Conservation (phyloP, 2,113 vertebrate species). For the Diadophis punctatus region DNA sequence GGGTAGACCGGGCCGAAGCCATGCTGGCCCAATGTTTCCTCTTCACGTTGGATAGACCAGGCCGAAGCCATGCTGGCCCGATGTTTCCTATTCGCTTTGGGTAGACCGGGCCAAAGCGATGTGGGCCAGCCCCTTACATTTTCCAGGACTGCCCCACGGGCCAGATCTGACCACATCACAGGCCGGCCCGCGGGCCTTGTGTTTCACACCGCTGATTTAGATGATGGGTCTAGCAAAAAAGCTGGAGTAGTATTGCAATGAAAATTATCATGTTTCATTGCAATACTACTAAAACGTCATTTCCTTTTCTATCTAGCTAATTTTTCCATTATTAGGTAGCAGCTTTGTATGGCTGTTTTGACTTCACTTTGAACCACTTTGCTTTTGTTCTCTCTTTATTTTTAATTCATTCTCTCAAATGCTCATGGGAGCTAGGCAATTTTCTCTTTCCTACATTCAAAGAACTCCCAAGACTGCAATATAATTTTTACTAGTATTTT, state of each 20-base stretch:
- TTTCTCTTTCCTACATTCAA: conserved; percentile 14
- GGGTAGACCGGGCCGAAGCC: no score
- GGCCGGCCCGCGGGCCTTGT: no score
- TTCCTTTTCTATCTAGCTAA: not conserved
- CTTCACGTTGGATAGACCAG: no score
- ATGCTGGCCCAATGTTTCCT: no score
- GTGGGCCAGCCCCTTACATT: no score
- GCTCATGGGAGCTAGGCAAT: conserved; percentile 1
- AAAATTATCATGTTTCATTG: no score
- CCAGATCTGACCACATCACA: no score
- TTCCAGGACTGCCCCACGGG: no score
- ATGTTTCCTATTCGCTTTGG: no score
- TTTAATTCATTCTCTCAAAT: not conserved
- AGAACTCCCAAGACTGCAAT: conserved; percentile 6
- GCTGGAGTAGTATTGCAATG: not conserved
- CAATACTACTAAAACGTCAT: not conserved
- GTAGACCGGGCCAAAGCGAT: no score
- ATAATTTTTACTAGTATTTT: not conserved
- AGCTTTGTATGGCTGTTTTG: not conserved
- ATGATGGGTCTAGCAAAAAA: not conserved
- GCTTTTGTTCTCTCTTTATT: not conserved
- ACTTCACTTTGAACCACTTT: not conserved
- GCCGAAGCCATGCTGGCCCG: no score
- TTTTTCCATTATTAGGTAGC: not conserved
- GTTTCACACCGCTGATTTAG: not conserved